Evolutionary conservation across 1,140 invertebrate species (phyloP).

Genomic region (Micrasema minimum): DNA sequence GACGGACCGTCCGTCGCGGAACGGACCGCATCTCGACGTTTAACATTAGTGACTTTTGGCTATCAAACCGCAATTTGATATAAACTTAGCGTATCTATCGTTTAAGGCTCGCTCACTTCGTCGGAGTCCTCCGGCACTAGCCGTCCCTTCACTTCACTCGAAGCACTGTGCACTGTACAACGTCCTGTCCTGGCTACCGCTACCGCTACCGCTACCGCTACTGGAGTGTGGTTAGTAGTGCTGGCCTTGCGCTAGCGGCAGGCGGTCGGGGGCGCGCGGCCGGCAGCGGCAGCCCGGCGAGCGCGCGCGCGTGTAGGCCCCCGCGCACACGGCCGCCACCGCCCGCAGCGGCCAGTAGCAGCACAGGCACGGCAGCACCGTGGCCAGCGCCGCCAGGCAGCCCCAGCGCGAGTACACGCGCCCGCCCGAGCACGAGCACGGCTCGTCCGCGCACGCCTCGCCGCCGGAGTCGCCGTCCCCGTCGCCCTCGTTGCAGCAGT

Average conservation of each 20-base stretch:
- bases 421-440: constrained; percentile 82
- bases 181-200: not conserved
- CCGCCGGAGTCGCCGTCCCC: constrained; percentile 75
- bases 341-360: constrained; percentile 92
- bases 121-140: constrained; percentile 54
- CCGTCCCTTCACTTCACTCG: constrained; percentile 1
- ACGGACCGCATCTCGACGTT: constrained; percentile 28
- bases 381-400: constrained; percentile 81
- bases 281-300: constrained; percentile 74
- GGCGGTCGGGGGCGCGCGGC: constrained; percentile 58
- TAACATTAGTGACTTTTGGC: constrained; percentile 47
- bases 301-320: constrained; percentile 82
- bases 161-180: too few relatives aligned
- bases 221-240: constrained; percentile 43
- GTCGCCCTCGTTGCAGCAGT: constrained; percentile 74
- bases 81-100: constrained; percentile 51
- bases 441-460: constrained; percentile 82
- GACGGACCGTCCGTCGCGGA: constrained; percentile 29
- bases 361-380: constrained; percentile 87
- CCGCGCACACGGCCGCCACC: constrained; percentile 80
- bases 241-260: constrained; percentile 60
- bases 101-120: constrained; percentile 61
- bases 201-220: not conserved
- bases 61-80: constrained; percentile 40
- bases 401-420: constrained; percentile 79